These are phyloP conservation scores for Hypomecis punctinalis DNA, from an alignment of 2,888 invertebrate species.

Conservation along the genomic window DNA sequence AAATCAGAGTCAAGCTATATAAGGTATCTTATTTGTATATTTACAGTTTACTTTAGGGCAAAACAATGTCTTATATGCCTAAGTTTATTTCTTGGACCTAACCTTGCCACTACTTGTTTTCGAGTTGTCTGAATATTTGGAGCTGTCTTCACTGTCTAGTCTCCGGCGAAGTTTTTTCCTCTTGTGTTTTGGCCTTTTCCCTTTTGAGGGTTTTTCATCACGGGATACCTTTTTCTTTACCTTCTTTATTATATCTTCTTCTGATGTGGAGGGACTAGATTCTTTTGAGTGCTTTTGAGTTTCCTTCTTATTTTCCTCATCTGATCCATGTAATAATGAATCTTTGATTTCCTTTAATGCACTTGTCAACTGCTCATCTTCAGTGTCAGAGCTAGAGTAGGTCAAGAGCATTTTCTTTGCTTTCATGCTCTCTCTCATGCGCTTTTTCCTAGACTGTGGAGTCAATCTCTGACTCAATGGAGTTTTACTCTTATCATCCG, in stretches of 20 bases:
- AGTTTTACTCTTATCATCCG: constrained; percentile 32
- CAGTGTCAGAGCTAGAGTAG: constrained; percentile 72
- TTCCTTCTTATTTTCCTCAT: constrained; percentile 49
- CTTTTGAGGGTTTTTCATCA: constrained; percentile 16
- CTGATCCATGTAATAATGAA: constrained; percentile 54
- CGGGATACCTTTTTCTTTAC: constrained; percentile 34
- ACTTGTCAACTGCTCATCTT: constrained; percentile 62
- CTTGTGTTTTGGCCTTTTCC: constrained; percentile 21
- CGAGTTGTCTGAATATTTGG: constrained; percentile 48
- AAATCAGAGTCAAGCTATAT: constrained; percentile 14
- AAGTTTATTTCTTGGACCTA: constrained; percentile 52
- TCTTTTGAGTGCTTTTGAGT: constrained; percentile 4
- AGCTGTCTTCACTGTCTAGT: constrained; percentile 35
- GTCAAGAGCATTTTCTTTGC: constrained; percentile 69
- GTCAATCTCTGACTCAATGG: constrained; percentile 42
- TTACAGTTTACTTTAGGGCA: constrained; percentile 4
- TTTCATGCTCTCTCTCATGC: constrained; percentile 65
- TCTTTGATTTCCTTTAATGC: constrained; percentile 57
- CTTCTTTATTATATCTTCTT: constrained; percentile 44
- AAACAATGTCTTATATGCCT: constrained; percentile 9
- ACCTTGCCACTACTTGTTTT: constrained; percentile 71
- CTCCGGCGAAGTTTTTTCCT: constrained; percentile 28
- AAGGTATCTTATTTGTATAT: not conserved
- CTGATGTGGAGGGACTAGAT: constrained; percentile 46
- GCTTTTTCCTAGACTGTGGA: constrained; percentile 54